Conservation (phyloP, 2,113 vertebrate species). For the Tachuris rubrigastra region DNA sequence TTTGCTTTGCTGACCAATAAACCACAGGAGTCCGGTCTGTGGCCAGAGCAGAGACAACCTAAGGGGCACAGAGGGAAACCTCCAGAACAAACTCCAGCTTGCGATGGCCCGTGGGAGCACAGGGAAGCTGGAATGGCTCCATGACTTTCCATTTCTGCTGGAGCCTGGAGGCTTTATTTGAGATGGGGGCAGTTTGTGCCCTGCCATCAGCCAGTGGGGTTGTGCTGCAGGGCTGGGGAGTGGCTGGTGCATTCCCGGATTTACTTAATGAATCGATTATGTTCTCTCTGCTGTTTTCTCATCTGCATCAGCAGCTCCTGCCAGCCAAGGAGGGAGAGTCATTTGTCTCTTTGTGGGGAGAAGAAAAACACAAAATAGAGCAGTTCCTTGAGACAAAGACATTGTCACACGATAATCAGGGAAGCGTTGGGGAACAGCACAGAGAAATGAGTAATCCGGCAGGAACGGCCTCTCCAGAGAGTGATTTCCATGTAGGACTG, state of each 20-base stretch:
- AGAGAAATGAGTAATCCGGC: background rate
- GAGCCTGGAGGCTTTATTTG: background rate
- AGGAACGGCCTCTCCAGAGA: background rate
- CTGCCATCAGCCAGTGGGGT: background rate
- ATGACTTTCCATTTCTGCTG: background rate
- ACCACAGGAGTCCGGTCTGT: rapidly evolving
- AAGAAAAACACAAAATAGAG: slow-evolving; percentile 50
- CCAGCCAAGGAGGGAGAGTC: slow-evolving; percentile 17
- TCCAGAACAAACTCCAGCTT: rapidly evolving
- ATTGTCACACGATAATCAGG: slow-evolving; percentile 8
- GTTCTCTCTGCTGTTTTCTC: slow-evolving; percentile 39
- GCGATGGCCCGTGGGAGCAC: rapidly evolving
- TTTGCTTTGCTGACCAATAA: background rate
- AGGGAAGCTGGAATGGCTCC: background rate
- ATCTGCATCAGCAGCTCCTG: slow-evolving; percentile 40
- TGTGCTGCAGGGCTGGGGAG: background rate
- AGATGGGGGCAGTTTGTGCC: background rate
- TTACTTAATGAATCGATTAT: slow-evolving; percentile 43
- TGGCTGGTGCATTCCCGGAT: background rate
- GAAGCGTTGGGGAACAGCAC: background rate
- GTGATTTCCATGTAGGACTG: rapidly evolving
- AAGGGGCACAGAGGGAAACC: rapidly evolving
- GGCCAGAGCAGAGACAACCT: background rate
- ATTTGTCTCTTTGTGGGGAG: slow-evolving; percentile 49
- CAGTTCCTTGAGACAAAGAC: slow-evolving; percentile 28